Evolutionary conservation across 2,797 vertebrate species (phyloP).

Genomic region (Nyctalus aviator): DNA sequence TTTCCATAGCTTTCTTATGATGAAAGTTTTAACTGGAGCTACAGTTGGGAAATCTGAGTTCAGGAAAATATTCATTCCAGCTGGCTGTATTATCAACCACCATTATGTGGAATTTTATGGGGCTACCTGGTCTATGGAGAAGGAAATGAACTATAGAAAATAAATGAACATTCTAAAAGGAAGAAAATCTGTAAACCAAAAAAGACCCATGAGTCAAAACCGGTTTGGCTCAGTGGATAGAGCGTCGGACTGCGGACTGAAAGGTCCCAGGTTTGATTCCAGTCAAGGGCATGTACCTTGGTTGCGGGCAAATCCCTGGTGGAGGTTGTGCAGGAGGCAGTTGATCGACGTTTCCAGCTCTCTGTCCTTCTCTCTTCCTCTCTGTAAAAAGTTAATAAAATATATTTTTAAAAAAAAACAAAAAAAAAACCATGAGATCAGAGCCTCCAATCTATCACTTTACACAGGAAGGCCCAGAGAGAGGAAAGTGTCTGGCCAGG

Average conservation of each 20-base stretch:
- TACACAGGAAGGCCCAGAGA: background rate
- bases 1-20: background rate
- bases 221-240: no score
- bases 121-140: slow-evolving; percentile 20
- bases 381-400: no score
- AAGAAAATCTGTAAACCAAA: background rate
- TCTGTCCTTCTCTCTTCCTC: no score
- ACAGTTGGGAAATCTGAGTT: background rate
- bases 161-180: slow-evolving; percentile 56
- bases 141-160: slow-evolving; percentile 52
- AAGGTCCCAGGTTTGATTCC: no score
- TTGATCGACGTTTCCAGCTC: no score
- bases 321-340: no score
- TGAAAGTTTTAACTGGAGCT: background rate
- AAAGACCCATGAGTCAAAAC: background rate
- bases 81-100: background rate
- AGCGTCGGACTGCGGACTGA: no score
- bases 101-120: background rate
- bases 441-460: background rate
- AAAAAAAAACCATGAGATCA: background rate
- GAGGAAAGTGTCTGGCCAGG: background rate
- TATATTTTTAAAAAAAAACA: no score
- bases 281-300: no score
- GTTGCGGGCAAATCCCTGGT: no score
- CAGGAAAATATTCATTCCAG: background rate